Conservation (phyloP, 2,888 invertebrate species). For the Mayetiola destructor region DNA sequence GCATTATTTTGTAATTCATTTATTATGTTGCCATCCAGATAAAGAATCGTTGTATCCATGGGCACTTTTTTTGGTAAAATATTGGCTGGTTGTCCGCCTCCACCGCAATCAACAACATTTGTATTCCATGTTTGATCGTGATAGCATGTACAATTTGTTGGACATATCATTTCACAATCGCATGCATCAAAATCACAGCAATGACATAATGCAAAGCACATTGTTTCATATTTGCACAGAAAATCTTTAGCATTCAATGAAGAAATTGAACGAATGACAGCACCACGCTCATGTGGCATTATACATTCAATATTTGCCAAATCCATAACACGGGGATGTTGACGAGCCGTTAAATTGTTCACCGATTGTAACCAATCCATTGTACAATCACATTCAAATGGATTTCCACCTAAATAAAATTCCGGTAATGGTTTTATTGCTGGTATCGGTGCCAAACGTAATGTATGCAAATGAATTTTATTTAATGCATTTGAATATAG, state of each 20-base stretch:
- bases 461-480: constrained; percentile 65
- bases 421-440: constrained; percentile 62
- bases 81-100: constrained; percentile 27
- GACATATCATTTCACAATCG: constrained; percentile 95
- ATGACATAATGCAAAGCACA: constrained; percentile 88
- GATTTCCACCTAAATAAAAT: constrained; percentile 84
- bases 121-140: constrained; percentile 89
- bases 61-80: constrained; percentile 72
- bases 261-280: constrained; percentile 61
- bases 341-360: constrained; percentile 55
- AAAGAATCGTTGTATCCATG: constrained; percentile 90
- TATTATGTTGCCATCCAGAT: constrained; percentile 54
- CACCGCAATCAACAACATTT: constrained; percentile 83
- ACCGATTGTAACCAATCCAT: constrained; percentile 91
- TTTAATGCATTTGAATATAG: constrained; percentile 79
- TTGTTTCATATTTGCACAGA: constrained; percentile 81
- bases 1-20: constrained; percentile 69
- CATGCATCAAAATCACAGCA: constrained; percentile 95
- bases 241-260: constrained; percentile 75
- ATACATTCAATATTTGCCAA: constrained; percentile 77
- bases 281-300: constrained; percentile 72
- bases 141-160: constrained; percentile 84
- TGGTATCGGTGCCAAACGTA: constrained; percentile 58
- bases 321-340: constrained; percentile 81
- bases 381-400: constrained; percentile 86